Base-by-base conservation (phyloP, 2,888 invertebrate species). In the Orthosia gracilis region DNA sequence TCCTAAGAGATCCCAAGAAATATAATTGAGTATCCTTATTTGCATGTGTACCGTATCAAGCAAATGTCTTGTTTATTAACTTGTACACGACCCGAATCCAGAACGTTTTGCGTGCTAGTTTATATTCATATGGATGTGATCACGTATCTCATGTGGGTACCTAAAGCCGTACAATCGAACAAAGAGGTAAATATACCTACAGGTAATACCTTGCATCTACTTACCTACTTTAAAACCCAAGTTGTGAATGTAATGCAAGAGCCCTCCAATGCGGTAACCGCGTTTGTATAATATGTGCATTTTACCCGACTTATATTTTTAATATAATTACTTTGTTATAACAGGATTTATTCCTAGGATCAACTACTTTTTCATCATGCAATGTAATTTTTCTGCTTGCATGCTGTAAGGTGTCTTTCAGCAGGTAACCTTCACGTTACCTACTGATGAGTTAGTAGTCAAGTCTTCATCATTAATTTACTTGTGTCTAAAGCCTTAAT, bases 1-100 rank as follows among this genome's bases (percentile, higher is more conserved):
- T 70, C 68, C 45, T 61, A 74, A 65, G 45, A 62, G 49, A 61
- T 69, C 66, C 66, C 63, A 68, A 71, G 69, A 71, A 72, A 81
- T 86, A 73, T 81, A 69, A 84, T 83, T 78, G 76, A 65, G 84
- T 82, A 74, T 64, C 67, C 69, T 69, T 69, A 82, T 86, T 82
- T 83, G 76, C 85, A 87, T 86, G 79, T 85, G 76, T 76, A 75
- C 72, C 70, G 71, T 80, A 87, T 83, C 83, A 79, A 84, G 83
- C 81, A 85, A 88, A 87, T 87, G 86, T 82, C 78, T 84, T 80
- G 84, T 87, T 85, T 84, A 88, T 87, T 85, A 85, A 83, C 78
- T 61, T 73, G 62, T 69, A 83, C 80, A 66, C 76, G 82, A 71
- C 63, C 66, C 73, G 88, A 87, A 89, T 88, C 78, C 80, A 71